Percentiles rank a stretch among this genome's conserved stretches.
Conservation (phyloP, 92 coral and sea anemone species). For the Scolanthus callimorphus region DNA sequence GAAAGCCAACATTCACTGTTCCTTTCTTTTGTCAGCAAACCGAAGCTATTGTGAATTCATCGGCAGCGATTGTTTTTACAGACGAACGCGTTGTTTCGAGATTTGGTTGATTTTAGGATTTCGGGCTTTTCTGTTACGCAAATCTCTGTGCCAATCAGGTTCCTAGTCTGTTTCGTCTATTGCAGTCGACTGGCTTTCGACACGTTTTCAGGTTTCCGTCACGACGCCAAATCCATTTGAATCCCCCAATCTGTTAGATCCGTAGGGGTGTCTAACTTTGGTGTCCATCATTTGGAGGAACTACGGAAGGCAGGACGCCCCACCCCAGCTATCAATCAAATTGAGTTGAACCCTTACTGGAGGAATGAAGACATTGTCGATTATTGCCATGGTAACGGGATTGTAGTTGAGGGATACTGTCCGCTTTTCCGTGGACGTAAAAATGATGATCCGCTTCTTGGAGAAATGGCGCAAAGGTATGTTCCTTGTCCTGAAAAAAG, state of each 20-base stretch:
- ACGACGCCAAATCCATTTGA: slow-evolving; percentile 50
- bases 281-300: slow-evolving; percentile 60
- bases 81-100: too few relatives aligned
- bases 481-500: too few relatives aligned
- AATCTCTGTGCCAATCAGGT: too few relatives aligned
- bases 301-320: slow-evolving; percentile 66
- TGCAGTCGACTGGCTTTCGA: too few relatives aligned
- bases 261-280: slow-evolving; percentile 81
- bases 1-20: too few relatives aligned
- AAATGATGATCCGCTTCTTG: slow-evolving; percentile 43
- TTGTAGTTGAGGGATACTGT: slow-evolving; percentile 47
- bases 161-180: too few relatives aligned
- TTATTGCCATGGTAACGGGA: slow-evolving; percentile 55
- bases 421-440: slow-evolving; percentile 61
- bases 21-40: too few relatives aligned
- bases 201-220: too few relatives aligned
- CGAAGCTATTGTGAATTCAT: too few relatives aligned
- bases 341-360: slow-evolving; percentile 77
- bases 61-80: slow-evolving; percentile 63
- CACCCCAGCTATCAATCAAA: slow-evolving; percentile 85
- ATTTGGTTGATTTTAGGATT: too few relatives aligned
- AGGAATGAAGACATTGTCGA: slow-evolving; percentile 58
- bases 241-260: slow-evolving; percentile 71
- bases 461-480: slow-evolving; percentile 64
- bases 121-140: too few relatives aligned